phyloP scores from a whole-genome alignment of 2,113 vertebrate genomes.

The Xenopus laevis region DNA sequence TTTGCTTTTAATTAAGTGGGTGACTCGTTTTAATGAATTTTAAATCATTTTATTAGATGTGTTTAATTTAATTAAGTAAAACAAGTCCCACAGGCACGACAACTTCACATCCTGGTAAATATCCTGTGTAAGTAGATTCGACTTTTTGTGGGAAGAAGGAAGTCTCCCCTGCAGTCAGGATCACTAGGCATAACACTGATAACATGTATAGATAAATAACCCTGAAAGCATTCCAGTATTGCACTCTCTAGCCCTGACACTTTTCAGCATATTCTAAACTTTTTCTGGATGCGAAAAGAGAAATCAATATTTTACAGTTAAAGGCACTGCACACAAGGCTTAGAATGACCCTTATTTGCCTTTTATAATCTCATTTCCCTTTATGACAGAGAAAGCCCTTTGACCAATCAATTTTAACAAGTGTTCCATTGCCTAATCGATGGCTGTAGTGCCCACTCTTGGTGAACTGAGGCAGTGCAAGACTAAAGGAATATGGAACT shows the following conservation, averaged over 20 bases:
- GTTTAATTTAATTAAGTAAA: constrained; percentile 40
- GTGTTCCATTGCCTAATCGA: too few relatives aligned
- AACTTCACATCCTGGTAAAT: constrained; percentile 8
- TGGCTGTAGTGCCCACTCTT: too few relatives aligned
- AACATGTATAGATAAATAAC: neutral
- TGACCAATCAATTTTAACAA: too few relatives aligned
- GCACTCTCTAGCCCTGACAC: neutral
- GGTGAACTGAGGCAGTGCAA: too few relatives aligned
- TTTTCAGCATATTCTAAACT: too few relatives aligned
- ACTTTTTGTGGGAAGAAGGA: constrained; percentile 17
- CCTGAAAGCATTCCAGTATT: neutral
- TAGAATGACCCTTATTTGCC: too few relatives aligned
- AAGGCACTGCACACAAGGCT: too few relatives aligned
- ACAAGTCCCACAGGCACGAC: constrained; percentile 6
- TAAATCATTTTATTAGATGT: constrained; percentile 37
- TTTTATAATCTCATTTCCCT: too few relatives aligned
- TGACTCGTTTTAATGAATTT: constrained; percentile 35
- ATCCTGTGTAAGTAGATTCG: constrained; percentile 24
- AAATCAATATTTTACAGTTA: too few relatives aligned
- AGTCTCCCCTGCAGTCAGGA: constrained; percentile 20
- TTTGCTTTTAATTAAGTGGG: constrained; percentile 40
- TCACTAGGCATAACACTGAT: neutral
- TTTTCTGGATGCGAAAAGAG: too few relatives aligned
- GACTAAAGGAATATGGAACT: too few relatives aligned
- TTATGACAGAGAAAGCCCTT: too few relatives aligned